A percentile compares a stretch with the other conserved stretches of the same genome.
phyloP scores from a whole-genome alignment of 2,888 invertebrate genomes.

The Zelleria hepariella region DNA sequence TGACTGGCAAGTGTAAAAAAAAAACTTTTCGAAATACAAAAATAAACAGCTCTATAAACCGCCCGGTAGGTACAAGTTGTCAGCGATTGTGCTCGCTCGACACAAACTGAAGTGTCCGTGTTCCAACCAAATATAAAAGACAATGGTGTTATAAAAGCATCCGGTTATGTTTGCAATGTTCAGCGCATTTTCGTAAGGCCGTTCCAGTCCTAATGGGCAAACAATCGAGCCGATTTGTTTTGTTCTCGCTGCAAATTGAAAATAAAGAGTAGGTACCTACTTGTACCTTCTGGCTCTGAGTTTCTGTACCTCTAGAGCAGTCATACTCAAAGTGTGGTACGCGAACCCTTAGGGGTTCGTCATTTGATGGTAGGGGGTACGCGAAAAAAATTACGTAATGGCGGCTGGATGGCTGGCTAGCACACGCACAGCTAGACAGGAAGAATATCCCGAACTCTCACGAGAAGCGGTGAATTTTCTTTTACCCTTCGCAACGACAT shows the following conservation, averaged over 20 bases:
- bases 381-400: no score
- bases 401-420: no score
- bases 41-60: background rate
- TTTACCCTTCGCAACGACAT: no score
- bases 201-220: background rate
- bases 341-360: no score
- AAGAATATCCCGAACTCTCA: no score
- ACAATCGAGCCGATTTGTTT: background rate
- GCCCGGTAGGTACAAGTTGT: background rate
- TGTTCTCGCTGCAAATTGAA: background rate
- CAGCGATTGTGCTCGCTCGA: background rate
- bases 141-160: conserved; percentile 7
- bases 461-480: no score
- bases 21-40: background rate
- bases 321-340: no score
- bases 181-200: background rate
- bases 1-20: background rate
- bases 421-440: no score
- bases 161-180: background rate
- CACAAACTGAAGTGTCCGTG: background rate
- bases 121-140: background rate
- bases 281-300: background rate
- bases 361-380: no score
- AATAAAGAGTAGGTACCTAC: background rate
- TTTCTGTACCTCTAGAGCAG: no score